Evolutionary conservation across 2,797 vertebrate species (phyloP), one percentile per base, ranked within the genome.

Genomic region (Spinus olivaceus): DNA sequence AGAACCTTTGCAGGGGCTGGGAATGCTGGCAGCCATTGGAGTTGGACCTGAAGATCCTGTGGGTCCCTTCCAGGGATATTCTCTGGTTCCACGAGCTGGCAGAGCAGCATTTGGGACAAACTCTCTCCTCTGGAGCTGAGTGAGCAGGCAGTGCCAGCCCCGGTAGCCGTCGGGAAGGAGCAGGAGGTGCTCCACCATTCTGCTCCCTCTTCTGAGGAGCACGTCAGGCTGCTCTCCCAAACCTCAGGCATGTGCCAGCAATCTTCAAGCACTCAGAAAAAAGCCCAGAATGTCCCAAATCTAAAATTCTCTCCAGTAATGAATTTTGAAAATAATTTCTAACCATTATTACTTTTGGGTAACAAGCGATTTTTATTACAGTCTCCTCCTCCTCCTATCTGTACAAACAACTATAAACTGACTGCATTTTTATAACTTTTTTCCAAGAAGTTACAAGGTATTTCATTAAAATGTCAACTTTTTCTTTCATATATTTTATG

Each of bases 391-490:
- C 61, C 63, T 92, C 56, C 89, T 83, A 22, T 82, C 72, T 88
- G 53, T 78, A 50, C 69, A 91, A 87, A 87, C 81, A 86, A n/a
- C 70, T 66, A 86, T 70, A 94, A 94, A 91, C 90, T 33, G 70
- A 88, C 65, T 72, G 72, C 51, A 86, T 93, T 95, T 94, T 89
- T 95, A 92, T 96, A 94, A 91, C 85, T 92, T 95, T 90, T 82
- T 59, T 64, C 92, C 89, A 86, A 90, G 85, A 92, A 93, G 86
- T 96, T 95, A 90, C 86, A 95, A 90, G 92, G 94, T 95, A 94
- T 95, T 94, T 96, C 92, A 96, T 96, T 96, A 94, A 97, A 94
- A 95, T 96, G 92, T 94, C 94, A 92, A 96, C 85, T 97, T 97
- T 91, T 94, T 85, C 94, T 94, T 94, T 89, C 91, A 61, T 94